Percentiles rank a stretch among this genome's conserved stretches.
These are phyloP conservation scores for Stictonetta naevosa DNA, from an alignment of 2,113 vertebrate genomes.

Conservation along the genomic window DNA sequence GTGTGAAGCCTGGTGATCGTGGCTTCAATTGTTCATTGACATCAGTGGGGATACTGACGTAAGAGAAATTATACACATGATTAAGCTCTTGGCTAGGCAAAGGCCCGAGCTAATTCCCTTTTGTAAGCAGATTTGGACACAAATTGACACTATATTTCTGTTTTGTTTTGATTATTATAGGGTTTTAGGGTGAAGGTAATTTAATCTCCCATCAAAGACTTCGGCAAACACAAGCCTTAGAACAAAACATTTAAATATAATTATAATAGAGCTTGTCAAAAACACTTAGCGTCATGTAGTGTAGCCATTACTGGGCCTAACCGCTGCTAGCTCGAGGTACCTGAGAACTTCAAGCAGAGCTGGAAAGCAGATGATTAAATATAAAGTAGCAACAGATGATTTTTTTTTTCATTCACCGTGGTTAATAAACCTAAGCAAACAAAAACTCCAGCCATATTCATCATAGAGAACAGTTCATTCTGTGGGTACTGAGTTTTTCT, in stretches of 20 bases:
- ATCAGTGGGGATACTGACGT: slow-evolving; percentile 47
- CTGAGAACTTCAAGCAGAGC: background rate
- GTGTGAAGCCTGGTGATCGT: background rate
- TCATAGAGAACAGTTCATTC: background rate
- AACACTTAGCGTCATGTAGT: background rate
- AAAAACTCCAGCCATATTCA: background rate
- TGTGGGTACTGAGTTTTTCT: background rate
- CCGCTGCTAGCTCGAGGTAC: background rate
- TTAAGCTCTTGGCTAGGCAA: slow-evolving; percentile 25
- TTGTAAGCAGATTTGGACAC: slow-evolving; percentile 54
- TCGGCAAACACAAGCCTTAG: slow-evolving; percentile 1
- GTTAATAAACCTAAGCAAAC: background rate
- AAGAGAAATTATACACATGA: slow-evolving; percentile 31
- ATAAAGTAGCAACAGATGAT: background rate
- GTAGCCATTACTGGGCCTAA: background rate
- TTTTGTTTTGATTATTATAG: slow-evolving; percentile 60
- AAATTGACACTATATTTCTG: slow-evolving; percentile 52
- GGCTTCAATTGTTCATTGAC: slow-evolving; percentile 2
- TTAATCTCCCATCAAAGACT: slow-evolving; percentile 66
- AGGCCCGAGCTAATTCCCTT: slow-evolving; percentile 42
- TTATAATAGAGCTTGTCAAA: slow-evolving; percentile 53
- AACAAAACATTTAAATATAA: slow-evolving; percentile 54
- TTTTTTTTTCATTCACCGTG: background rate
- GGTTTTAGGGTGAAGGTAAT: slow-evolving; percentile 43
- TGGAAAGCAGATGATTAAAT: background rate